phyloP scores from a whole-genome alignment of 2,888 invertebrate species.

The Caenorhabditis doughertyi region DNA sequence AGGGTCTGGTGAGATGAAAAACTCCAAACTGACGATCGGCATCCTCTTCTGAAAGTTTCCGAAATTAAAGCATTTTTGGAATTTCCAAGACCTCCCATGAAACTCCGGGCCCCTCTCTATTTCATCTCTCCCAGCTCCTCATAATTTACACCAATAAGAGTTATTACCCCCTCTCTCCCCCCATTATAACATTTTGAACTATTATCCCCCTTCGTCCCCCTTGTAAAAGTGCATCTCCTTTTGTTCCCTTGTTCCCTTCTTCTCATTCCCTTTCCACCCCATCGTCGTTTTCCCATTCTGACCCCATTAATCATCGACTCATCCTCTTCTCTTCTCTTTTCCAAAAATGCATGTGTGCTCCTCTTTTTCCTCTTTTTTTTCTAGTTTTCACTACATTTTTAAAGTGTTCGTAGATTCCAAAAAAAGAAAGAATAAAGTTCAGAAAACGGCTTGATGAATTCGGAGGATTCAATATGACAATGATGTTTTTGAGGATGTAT shows the following conservation, averaged over 20 bases:
- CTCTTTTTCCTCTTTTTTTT: background rate
- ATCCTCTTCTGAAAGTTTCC: no score
- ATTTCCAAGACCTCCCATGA: no score
- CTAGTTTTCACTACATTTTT: conserved; percentile 19
- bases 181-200: no score
- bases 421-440: no score
- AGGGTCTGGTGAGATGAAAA: no score
- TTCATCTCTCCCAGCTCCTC: no score
- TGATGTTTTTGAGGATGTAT: background rate
- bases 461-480: background rate
- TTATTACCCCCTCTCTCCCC: background rate
- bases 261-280: background rate
- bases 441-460: conserved; percentile 14
- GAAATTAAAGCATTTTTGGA: no score
- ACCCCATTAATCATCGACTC: conserved; percentile 45
- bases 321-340: background rate
- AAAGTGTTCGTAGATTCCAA: background rate
- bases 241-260: background rate
- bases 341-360: background rate
- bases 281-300: no score
- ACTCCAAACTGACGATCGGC: no score
- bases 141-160: no score
- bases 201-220: no score
- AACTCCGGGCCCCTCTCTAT: no score
- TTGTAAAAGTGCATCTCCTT: background rate